Base-by-base conservation (phyloP, 2,888 invertebrate species). In the Molorchus minor region DNA sequence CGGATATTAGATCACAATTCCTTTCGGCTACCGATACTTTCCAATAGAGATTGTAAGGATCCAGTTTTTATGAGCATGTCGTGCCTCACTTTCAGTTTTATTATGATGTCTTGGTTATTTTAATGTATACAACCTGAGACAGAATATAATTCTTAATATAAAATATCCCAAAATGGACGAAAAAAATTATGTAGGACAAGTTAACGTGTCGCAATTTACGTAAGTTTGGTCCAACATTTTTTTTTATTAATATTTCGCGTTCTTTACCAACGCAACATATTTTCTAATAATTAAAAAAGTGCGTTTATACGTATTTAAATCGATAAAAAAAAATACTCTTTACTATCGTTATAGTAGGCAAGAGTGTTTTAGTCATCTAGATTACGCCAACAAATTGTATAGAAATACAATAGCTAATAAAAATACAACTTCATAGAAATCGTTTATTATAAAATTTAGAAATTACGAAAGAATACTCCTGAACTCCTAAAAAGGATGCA, bases 51-150 rank as follows among this genome's bases (percentile, higher is more conserved):
- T 17, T 40, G 40, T 40, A 40, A 5, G 19, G 3, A 40, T 40
- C 16, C 16, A 40, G 40, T 17, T 40, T 40, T 17, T 40, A 19
- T 40, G 7, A 36, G 17, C 17, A 40, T 40, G 17, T 40, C 40
- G 17, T 40, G 40, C 17, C 5, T 17, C 17, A 40, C 40, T 40
- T 40, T 40, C 40, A 40, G 17, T 40, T 40, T 40, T 19, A 17
- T 40, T 40, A 19, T n/a, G 19, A 41, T n/a, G 19, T 41, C 20
- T 33, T 33, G 12, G 5, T 33, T 3, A n/a, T 33, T 33, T 33
- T 33, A 33, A 33, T 33, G 5, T 33, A 10, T n/a, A 33, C n/a
- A 33, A n/a, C 12, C 33, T n/a, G 33, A 33, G 33, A 10, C n/a
- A 33, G 3, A 33, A n/a, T 33, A 7, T 33, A 10, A 33, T n/a